Evolutionary conservation across 2,113 vertebrate genomes (phyloP).

Genomic region (Lanius ludovicianus): DNA sequence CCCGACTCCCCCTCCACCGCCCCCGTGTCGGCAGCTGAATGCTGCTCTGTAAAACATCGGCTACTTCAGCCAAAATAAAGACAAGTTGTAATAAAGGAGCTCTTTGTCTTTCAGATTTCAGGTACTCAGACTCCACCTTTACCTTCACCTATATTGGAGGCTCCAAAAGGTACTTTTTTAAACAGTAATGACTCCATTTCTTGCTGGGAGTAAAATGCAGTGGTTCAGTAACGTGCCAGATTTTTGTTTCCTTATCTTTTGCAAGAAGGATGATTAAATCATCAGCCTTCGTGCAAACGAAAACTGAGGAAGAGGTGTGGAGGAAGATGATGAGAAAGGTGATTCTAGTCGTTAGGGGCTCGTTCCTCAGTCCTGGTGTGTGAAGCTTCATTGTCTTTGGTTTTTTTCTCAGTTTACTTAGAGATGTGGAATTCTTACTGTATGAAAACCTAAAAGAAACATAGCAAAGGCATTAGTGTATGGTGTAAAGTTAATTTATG

Average conservation of each 20-base stretch:
- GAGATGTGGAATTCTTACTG: not conserved
- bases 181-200: slow-evolving; percentile 38
- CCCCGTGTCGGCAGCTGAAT: not conserved
- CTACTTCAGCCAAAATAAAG: not conserved
- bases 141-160: slow-evolving; percentile 87
- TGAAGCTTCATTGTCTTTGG: not conserved
- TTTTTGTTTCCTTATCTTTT: not conserved
- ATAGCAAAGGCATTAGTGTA: not conserved
- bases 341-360: not conserved
- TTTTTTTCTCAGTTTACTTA: not conserved
- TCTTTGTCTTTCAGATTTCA: slow-evolving; percentile 84
- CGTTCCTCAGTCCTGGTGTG: not conserved
- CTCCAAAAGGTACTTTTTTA: slow-evolving; percentile 83
- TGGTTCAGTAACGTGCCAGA: not conserved
- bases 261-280: not conserved
- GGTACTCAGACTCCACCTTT: slow-evolving; percentile 88
- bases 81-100: not conserved
- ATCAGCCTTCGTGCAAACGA: accelerated
- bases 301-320: not conserved
- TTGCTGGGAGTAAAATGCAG: slow-evolving; percentile 27
- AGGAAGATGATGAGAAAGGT: not conserved
- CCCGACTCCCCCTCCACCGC: not conserved
- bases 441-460: not conserved
- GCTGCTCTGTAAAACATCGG: not conserved
- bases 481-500: not conserved